Evolutionary conservation across 2,888 invertebrate genomes (phyloP), one percentile per base, ranked within the genome.

Genomic region (Amaurobius ferox): DNA sequence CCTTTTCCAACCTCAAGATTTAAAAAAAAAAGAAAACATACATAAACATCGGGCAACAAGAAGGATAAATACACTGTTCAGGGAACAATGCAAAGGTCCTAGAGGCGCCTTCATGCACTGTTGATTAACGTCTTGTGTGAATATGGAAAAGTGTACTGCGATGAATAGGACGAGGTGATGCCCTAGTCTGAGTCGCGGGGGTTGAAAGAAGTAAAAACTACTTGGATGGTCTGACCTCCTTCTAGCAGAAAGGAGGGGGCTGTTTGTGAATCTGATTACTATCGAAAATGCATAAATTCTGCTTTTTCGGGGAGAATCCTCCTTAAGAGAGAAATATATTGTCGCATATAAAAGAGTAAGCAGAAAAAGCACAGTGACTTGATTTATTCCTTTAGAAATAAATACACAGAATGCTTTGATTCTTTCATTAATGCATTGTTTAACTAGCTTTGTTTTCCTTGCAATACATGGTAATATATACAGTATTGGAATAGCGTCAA

Each of bases 101-200:
- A 23, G 48, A 77, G 83, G 83, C 77, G 83, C 83, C 77, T 77
- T 67, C 67, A 76, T 70, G 81, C 81, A 48, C 76, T 76, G 70
- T 48, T 76, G 81, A 48, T 30, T n/a, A 64, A 16, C 28, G 16
- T 9, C 13, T 55, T 61, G 29, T 32, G 68, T 80, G 80, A 79
- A 79, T 79, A 64, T 79, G 29, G 67, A 62, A 67, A 40, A 35
- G 61, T 23, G 11, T 44, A 44, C 13, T 44, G 16, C 39, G 74
- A 23, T 67, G 66, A 72, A 79, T 71, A 67, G 66, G 66, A 67
- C 48, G 48, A 35, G 30, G n/a, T 55, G 73, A 55, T 55, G 30
- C 23, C 55, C 23, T 55, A 11, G 55, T 6, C 55, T 23, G 19
- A 16, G 11, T 23, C 23, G 55, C 5, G 23, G 23, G 23, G n/a